A percentile compares a stretch with the other conserved stretches of the same genome.
These are phyloP conservation scores for Thripadectes ignobilis DNA, from an alignment of 2,797 vertebrate genomes.

Conservation along the genomic window DNA sequence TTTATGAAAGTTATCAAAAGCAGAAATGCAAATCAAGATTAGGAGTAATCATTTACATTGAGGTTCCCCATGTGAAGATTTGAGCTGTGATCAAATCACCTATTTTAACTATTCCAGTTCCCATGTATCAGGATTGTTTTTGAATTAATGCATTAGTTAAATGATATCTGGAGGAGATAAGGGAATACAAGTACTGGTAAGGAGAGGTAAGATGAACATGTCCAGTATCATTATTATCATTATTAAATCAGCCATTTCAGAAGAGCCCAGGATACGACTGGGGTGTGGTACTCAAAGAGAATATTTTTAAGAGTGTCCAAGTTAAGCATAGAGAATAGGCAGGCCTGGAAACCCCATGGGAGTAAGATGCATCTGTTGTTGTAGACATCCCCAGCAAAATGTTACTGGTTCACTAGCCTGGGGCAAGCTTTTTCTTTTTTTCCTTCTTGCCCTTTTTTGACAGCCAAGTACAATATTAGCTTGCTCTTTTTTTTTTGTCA, in stretches of 20 bases:
- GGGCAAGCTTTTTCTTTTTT: background rate
- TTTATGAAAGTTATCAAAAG: background rate
- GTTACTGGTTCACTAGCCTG: slow-evolving; percentile 46
- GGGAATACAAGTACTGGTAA: background rate
- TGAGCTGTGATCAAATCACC: background rate
- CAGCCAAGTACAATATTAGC: slow-evolving; percentile 50
- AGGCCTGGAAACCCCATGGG: background rate
- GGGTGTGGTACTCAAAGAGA: slow-evolving; percentile 37
- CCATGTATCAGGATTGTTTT: background rate
- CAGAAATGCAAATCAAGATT: background rate
- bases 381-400: slow-evolving; percentile 44
- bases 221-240: background rate
- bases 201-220: background rate
- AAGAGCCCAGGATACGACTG: background rate
- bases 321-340: slow-evolving; percentile 42
- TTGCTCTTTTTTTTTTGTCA: background rate
- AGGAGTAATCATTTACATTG: background rate
- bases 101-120: background rate
- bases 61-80: background rate
- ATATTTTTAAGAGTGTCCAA: slow-evolving; percentile 21
- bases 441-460: background rate
- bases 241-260: background rate
- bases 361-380: slow-evolving; percentile 50
- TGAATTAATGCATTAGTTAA: background rate
- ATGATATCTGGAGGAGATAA: background rate